A percentile compares a stretch with the other conserved stretches of the same genome.
Conservation (phyloP, 2,888 invertebrate species). For the Sesamia inferens region DNA sequence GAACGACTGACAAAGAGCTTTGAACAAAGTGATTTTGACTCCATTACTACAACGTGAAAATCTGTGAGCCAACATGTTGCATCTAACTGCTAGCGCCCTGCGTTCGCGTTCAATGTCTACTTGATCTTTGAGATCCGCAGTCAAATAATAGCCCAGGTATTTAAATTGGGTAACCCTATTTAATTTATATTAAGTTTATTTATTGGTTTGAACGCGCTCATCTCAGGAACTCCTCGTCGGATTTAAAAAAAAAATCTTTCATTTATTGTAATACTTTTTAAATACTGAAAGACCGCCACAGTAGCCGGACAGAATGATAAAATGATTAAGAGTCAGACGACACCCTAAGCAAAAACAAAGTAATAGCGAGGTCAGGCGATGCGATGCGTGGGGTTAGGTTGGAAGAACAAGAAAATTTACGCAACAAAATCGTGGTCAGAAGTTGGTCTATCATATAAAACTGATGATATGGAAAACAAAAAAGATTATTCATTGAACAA, state of each 20-base stretch:
- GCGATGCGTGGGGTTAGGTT: background rate
- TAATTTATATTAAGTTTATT: background rate
- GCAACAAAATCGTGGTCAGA: background rate
- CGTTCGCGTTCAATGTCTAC: too few relatives aligned
- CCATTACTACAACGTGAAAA: too few relatives aligned
- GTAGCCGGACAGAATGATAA: background rate
- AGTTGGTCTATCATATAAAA: slow-evolving; percentile 49
- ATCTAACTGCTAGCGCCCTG: too few relatives aligned
- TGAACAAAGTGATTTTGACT: too few relatives aligned
- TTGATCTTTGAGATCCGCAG: too few relatives aligned
- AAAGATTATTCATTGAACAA: slow-evolving; percentile 46
- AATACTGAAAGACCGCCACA: background rate
- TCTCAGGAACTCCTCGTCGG: background rate
- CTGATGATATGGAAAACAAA: slow-evolving; percentile 43
- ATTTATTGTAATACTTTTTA: background rate
- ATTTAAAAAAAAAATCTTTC: background rate
- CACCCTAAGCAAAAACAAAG: background rate
- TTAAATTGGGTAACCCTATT: too few relatives aligned
- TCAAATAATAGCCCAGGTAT: too few relatives aligned
- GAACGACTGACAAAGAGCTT: too few relatives aligned
- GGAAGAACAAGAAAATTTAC: background rate
- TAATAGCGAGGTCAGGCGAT: background rate
- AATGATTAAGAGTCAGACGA: background rate
- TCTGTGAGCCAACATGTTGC: too few relatives aligned
- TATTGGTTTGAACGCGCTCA: background rate